Base-by-base conservation (phyloP, 64 coral and sea anemone genomes). In the Anthopleura sola region DNA sequence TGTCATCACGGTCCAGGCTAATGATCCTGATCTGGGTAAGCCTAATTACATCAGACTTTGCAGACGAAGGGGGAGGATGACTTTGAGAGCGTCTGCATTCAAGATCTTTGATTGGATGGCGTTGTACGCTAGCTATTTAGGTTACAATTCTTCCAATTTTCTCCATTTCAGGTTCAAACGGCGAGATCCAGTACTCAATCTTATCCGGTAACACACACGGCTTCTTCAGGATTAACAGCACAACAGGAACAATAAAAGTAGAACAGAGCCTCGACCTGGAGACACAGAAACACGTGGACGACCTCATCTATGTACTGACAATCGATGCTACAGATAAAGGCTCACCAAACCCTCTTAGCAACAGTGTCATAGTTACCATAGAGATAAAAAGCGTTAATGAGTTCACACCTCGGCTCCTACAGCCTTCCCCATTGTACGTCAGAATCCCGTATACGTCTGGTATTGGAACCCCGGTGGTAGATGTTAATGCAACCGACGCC, bases 331-430 rank as follows among this genome's bases (percentile, higher is more conserved):
- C 4, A 40, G 93, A 95, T 60, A 60, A 36, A 55, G 93, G 93
- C 17, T 76, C 83, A 75, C 88, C 86, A 49, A 60, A 18, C 32
- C 49, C 93, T n/a, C 88, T 87, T 28, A 85, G 75, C 74, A 80
- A 40, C 54, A 68, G 50, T 21, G 85, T 49, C 3, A 46, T 69
- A 19, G 81, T 95, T 71, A 95, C 78, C 81, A 84, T 95, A 84
- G 84, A 91, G 68, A 90, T 95, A 49, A 60, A 44, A 26, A 83
- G 76, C 38, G 93, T 95, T 0, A 95, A 95, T 64, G 93, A 95
- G 28, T 95, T 91, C 55, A 47, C 71, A 14, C 93, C 93, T 44
- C 60, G 51, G 34, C 86, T 95, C 2, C 88, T 84, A 37, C 78
- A 88, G 18, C 29, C 62, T 15, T 81, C 36, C 1, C 28, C 48